Base-by-base conservation (phyloP, 2,113 vertebrate species). In the Xiphophorus maculatus region DNA sequence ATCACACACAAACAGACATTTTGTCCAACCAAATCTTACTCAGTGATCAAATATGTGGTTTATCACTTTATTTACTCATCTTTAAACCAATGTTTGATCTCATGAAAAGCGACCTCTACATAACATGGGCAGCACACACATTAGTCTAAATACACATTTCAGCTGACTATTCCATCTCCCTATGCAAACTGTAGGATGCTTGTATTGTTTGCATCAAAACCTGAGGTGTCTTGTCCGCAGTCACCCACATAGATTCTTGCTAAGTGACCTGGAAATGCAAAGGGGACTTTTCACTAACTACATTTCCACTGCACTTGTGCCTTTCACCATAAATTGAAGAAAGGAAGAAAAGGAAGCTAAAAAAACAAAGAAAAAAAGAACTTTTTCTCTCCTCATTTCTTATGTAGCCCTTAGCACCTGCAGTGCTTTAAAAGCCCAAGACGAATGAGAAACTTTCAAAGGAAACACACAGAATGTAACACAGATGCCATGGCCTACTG, bases 361-460 rank as follows among this genome's bases (percentile, higher is more conserved):
- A 62, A 30, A 44, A 73, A 84, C 71, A 80, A 79, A 73, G 87
- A 54, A 79, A 29, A 58, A 51, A 35, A 69, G 72, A 76, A 71
- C 62, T 22, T 66, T 42, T 30, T 54, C 42, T 54, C 69, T 66
- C 66, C 48, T 35, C 42, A 63, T 71, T 75, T n/a, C 71, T 63
- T 42, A 27, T 5, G 14, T 67, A 74, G 73, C 87, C 79, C 2
- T 84, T 61, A 82, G 87, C 84, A 75, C 29, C 60, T 22, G 67
- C 67, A 77, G 35, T 1, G 25, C 48, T 72, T 82, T 69, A 80
- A 84, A 83, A 79, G 76, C 66, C 65, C 28, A 68, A 77, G 74
- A 63, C 28, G 58, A 63, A 58, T 69, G 71, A 58, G 74, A 90
- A 85, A 71, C 79, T 77, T 90, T 86, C 80, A 87, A 86, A 87